Evolutionary conservation across 2,113 vertebrate genomes (phyloP).

Genomic region (Corynorhinus townsendii): DNA sequence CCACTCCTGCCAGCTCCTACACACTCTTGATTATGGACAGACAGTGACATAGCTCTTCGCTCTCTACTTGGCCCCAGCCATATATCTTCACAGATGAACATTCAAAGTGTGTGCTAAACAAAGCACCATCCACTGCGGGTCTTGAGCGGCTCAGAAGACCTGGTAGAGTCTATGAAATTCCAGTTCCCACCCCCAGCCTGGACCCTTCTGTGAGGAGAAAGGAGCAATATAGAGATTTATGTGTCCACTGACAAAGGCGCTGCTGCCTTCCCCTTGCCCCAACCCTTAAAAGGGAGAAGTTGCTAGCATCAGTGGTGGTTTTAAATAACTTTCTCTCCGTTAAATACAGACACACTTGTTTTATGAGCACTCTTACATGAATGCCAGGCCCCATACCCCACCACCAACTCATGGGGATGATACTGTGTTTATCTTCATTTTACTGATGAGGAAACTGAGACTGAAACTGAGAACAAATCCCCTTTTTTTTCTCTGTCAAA

Average conservation of each 20-base stretch:
- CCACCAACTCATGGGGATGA: neutral
- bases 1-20: neutral
- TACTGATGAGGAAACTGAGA: neutral
- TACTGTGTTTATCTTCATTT: neutral
- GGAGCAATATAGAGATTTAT: neutral
- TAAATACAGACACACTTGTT: neutral
- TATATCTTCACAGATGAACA: neutral
- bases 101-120: neutral
- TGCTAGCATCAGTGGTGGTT: neutral
- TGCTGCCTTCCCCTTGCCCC: neutral
- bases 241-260: neutral
- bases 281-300: constrained; percentile 44
- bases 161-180: neutral
- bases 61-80: neutral
- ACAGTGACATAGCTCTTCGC: neutral
- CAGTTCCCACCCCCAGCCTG: neutral
- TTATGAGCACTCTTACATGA: neutral
- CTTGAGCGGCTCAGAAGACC: neutral
- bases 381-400: neutral
- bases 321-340: constrained; percentile 26
- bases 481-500: neutral
- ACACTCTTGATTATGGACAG: neutral
- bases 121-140: neutral
- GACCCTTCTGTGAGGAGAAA: neutral
- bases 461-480: neutral